These are phyloP conservation scores for Danio choprae DNA, from an alignment of 2,797 vertebrate species.

Conservation along the genomic window DNA sequence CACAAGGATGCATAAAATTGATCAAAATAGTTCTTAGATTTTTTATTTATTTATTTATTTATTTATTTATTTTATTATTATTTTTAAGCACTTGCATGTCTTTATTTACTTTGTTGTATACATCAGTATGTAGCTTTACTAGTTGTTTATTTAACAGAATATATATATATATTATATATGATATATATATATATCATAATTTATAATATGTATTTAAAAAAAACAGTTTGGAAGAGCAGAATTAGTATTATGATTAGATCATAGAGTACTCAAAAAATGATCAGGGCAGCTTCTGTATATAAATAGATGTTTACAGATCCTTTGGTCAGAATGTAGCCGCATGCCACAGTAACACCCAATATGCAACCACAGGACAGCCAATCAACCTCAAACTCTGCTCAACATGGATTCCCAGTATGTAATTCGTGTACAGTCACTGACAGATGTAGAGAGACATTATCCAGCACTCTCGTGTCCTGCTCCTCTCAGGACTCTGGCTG, in stretches of 20 bases:
- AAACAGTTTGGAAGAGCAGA: not conserved
- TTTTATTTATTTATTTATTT: too few species aligned
- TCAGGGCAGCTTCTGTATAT: not conserved
- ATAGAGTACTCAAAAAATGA: not conserved
- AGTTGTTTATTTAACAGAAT: too few species aligned
- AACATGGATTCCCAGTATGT: conserved; percentile 39
- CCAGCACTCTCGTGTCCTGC: conserved; percentile 7
- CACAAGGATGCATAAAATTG: too few species aligned
- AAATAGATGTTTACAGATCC: conserved; percentile 15
- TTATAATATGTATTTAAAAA: too few species aligned
- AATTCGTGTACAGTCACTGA: conserved; percentile 38
- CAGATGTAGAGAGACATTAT: conserved; percentile 43
- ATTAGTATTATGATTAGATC: not conserved
- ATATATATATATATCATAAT: too few species aligned
- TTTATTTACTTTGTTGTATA: too few species aligned
- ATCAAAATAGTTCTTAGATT: too few species aligned
- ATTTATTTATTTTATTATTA: too few species aligned
- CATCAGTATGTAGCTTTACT: too few species aligned
- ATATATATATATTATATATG: too few species aligned
- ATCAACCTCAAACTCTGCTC: conserved; percentile 25
- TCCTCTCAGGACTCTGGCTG: conserved; percentile 28
- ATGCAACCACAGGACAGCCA: conserved; percentile 11
- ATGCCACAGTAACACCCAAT: conserved; percentile 14
- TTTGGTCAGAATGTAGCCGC: conserved; percentile 15
- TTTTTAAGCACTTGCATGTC: too few species aligned